Base-by-base conservation (phyloP, 2,113 vertebrate genomes). In the Nannobrachium achirus region DNA sequence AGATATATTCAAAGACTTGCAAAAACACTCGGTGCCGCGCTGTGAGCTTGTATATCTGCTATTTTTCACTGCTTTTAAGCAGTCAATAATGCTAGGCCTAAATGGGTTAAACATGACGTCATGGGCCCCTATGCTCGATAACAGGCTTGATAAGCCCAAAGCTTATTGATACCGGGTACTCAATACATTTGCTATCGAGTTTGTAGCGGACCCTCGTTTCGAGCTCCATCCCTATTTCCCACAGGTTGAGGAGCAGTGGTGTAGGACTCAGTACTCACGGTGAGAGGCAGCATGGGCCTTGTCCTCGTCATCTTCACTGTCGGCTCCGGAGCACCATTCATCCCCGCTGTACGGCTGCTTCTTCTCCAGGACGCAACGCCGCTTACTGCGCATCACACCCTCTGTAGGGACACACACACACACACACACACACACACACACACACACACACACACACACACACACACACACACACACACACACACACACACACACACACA, bases 331-430 rank as follows among this genome's bases (percentile, higher is more conserved):
- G 84, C 96, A 99, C 98, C 98, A 99, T 72, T 99, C 98, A 73
- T 99, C 98, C 39, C 98, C 98, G 0, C 98, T 99, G 82, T 99
- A 99, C 0, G 97, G 97, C 91, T 98, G 97, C 79, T 99, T 99
- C 90, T 96, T 93, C 70, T 98, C 96, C 89, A 99, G 88, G 72
- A 99, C 98, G 15, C 98, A 99, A 15, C 97, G 94, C 0, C 98
- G 91, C 86, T 99, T 99, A 68, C 96, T 97, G 11, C 98, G 94
- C 57, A 96, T 94, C 61, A 95, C 94, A 70, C 95, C 93, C 80
- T 97, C 96, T 86, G 49, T 61, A 84, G 73, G 71, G 84, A 1
- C 66, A 64, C 0, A 70, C 50, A 55, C n/a, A 82, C 4, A 7
- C 33, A 67, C 45, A 67, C 59, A 73, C 39, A 49, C 15, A 78